Evolutionary conservation across 2,797 vertebrate species (phyloP).

Genomic region (Simalia tracyae): DNA sequence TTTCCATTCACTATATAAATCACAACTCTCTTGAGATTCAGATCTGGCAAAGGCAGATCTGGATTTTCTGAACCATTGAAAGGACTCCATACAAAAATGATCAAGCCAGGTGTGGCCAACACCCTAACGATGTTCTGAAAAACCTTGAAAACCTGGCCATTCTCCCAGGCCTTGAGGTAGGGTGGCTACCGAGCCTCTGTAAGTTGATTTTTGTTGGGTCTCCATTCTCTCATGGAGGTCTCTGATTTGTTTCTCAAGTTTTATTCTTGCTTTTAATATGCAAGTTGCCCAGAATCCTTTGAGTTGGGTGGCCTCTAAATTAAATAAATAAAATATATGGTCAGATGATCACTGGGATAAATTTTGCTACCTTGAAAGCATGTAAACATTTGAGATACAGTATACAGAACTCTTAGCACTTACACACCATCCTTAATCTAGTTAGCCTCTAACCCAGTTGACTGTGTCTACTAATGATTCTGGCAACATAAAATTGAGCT

Average conservation of each 20-base stretch:
- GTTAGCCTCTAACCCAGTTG: not conserved
- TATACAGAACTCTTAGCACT: not conserved
- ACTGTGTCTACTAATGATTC: not conserved
- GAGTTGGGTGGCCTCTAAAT: not conserved
- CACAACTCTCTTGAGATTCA: not conserved
- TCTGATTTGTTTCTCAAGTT: not conserved
- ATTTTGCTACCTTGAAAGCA: not conserved
- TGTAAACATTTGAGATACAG: not conserved
- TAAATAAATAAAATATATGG: not conserved
- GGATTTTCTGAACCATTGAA: constrained; percentile 1
- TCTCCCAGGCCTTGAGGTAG: not conserved
- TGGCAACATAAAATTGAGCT: not conserved
- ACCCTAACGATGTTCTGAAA: not conserved
- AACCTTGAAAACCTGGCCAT: not conserved
- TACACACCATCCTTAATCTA: not conserved
- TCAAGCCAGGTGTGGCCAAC: not conserved
- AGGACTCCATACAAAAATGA: not conserved
- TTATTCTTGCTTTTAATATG: not conserved
- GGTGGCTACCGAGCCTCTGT: not conserved
- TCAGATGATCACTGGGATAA: not conserved
- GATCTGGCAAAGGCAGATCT: not conserved
- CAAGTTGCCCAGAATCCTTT: not conserved
- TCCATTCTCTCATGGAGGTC: not conserved
- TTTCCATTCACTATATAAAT: constrained; percentile 14
- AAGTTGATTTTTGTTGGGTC: not conserved